Evolutionary conservation across 2,797 vertebrate species (phyloP).

Genomic region (Alectoris magna): DNA sequence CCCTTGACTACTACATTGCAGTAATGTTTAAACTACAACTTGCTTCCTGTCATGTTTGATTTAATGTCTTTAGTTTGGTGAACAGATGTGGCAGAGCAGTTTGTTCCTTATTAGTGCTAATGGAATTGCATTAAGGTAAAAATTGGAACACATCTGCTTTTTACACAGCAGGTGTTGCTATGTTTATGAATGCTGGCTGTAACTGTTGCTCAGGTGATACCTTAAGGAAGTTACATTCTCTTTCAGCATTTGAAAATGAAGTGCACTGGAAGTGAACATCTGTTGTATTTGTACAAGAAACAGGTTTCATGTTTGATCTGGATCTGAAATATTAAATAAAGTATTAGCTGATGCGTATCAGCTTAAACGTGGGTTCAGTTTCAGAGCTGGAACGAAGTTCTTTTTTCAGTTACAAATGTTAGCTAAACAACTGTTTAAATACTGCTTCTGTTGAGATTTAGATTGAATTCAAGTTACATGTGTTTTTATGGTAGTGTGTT

Average conservation of each 20-base stretch:
- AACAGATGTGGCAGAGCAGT: not conserved
- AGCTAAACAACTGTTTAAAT: not conserved
- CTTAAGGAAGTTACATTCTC: not conserved
- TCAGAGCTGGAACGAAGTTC: not conserved
- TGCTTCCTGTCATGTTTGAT: not conserved
- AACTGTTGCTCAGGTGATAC: not conserved
- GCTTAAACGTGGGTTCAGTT: not conserved
- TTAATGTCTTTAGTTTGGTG: not conserved
- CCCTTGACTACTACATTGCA: not conserved
- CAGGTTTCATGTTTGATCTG: not conserved
- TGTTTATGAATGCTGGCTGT: not conserved
- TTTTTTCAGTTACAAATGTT: not conserved
- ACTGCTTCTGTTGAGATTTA: not conserved
- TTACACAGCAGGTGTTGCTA: not conserved
- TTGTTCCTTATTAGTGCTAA: not conserved
- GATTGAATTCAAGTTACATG: not conserved
- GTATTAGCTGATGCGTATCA: not conserved
- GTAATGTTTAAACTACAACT: not conserved
- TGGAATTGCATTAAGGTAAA: not conserved
- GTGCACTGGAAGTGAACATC: not conserved
- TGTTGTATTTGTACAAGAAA: not conserved
- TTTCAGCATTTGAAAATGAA: not conserved
- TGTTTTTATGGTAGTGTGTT: not conserved
- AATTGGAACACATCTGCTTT: not conserved
- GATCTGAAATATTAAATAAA: not conserved